A percentile compares a stretch with the other conserved stretches of the same genome.
These are phyloP conservation scores for Endomychus coccineus DNA, from an alignment of 2,888 invertebrate genomes.

Conservation along the genomic window DNA sequence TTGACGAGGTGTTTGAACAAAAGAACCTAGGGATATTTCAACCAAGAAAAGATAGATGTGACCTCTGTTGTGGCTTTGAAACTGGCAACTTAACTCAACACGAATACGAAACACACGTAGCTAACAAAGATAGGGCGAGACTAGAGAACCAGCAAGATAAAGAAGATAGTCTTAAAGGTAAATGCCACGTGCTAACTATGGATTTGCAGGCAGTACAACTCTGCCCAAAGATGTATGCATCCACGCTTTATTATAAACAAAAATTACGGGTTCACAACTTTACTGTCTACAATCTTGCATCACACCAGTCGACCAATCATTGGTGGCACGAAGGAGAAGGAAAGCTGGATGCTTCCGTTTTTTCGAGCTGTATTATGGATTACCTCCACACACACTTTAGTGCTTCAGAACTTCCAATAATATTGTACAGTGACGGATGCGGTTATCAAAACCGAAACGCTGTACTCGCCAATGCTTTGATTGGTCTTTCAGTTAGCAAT, in stretches of 20 bases:
- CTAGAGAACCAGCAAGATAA: constrained; percentile 12
- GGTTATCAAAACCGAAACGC: constrained; percentile 11
- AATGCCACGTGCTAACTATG: constrained; percentile 8
- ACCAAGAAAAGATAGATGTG: constrained; percentile 9
- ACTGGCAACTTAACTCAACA: constrained; percentile 12
- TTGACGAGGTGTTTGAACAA: background rate
- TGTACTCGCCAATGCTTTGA: constrained; percentile 26
- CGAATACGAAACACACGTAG: constrained; percentile 12
- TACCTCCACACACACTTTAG: too few relatives aligned
- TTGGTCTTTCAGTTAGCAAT: constrained; percentile 19
- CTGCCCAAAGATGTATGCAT: constrained; percentile 12
- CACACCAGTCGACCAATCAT: constrained; percentile 15
- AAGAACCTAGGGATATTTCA: constrained; percentile 1
- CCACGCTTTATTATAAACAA: constrained; percentile 20
- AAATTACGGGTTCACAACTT: constrained; percentile 20
- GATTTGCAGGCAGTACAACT: constrained; percentile 9
- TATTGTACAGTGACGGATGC: constrained; percentile 5
- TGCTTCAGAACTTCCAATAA: too few relatives aligned
- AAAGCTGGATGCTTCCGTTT: constrained; percentile 14
- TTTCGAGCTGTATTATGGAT: constrained; percentile 14
- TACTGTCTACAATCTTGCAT: constrained; percentile 18
- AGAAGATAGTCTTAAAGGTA: constrained; percentile 7
- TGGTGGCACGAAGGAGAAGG: constrained; percentile 15
- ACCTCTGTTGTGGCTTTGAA: constrained; percentile 7
- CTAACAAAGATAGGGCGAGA: constrained; percentile 14